Evolutionary conservation across 1,140 invertebrate species (phyloP), one percentile per base, ranked within the genome.

Genomic region (Chrysomallon squamiferum): DNA sequence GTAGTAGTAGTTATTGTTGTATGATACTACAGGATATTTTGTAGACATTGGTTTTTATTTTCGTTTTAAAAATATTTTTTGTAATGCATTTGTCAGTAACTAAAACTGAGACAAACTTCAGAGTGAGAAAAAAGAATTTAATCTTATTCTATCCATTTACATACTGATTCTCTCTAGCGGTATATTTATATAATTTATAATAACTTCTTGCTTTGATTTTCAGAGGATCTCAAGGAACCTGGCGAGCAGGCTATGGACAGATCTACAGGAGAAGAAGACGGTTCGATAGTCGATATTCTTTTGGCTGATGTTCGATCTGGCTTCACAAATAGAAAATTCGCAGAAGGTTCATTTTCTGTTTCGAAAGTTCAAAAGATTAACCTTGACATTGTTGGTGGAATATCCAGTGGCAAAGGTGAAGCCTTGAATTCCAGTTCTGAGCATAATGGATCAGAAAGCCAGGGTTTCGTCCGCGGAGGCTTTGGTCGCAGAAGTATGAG

Each of bases 231-330:
- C 18, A 52, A 65, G n/a, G 59, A 70, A n/a, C 59, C 69, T 6
- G 27, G 35, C 43, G 62, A 71, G n/a, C 50, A 68, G 56, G 35
- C 52, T 25, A 66, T 65, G 50, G 56, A 72, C 11, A n/a, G 64
- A 45, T 22, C 20, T 30, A 47, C 47, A 13, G 65, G 47, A 3
- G 64, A 70, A 13, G 66, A 72, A 18, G 68, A 77, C 20, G 75
- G 67, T 22, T 77, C 72, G 38, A 81, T 82, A 29, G 76, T 83
- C 4, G 81, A 83, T 50, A 71, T 77, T 72, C 63, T 83, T 27
- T 61, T 81, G 29, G 81, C 79, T 25, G 79, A 83, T 52, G 78
- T 83, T 30, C 57, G 79, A 29, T 80, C 73, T 57, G 81, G 81
- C 30, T 81, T 79, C 58, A 71, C 71, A 11, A 77, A 69, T 49